Evolutionary conservation across 37 sponge, comb jelly and placozoan genomes (phyloP).

Genomic region (Crambe crambe): DNA sequence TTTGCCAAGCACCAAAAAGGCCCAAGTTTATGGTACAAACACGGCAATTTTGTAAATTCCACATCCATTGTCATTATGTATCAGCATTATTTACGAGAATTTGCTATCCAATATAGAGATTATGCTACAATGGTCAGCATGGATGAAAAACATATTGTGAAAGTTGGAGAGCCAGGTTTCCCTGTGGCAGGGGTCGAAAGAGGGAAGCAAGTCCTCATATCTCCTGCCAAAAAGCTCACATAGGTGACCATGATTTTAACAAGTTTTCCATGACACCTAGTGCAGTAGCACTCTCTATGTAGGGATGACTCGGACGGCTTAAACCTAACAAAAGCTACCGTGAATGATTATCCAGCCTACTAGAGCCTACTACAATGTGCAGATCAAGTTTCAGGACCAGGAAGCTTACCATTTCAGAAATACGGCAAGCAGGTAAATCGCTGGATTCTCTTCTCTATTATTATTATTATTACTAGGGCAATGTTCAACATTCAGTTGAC

Average conservation of each 20-base stretch:
- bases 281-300: too few relatives aligned
- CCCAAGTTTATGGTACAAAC: conserved; percentile 23
- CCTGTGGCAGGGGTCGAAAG: conserved; percentile 60
- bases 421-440: too few relatives aligned
- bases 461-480: background rate
- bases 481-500: too few relatives aligned
- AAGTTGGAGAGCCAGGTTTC: conserved; percentile 58
- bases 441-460: conserved; percentile 24
- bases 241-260: conserved; percentile 40
- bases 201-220: conserved; percentile 14
- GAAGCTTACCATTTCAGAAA: too few relatives aligned
- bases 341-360: too few relatives aligned
- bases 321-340: too few relatives aligned
- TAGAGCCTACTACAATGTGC: too few relatives aligned
- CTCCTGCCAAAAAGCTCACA: conserved; percentile 13
- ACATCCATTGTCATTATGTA: conserved; percentile 25
- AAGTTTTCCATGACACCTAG: conserved; percentile 1
- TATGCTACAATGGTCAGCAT: background rate
- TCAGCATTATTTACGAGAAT: conserved; percentile 39
- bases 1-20: conserved; percentile 17
- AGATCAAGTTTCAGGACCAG: too few relatives aligned
- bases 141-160: conserved; percentile 48
- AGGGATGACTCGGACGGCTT: too few relatives aligned
- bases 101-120: conserved; percentile 5
- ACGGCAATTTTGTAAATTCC: conserved; percentile 18